phyloP scores from a whole-genome alignment of 2,888 invertebrate genomes.

The Micropterix aruncella region DNA sequence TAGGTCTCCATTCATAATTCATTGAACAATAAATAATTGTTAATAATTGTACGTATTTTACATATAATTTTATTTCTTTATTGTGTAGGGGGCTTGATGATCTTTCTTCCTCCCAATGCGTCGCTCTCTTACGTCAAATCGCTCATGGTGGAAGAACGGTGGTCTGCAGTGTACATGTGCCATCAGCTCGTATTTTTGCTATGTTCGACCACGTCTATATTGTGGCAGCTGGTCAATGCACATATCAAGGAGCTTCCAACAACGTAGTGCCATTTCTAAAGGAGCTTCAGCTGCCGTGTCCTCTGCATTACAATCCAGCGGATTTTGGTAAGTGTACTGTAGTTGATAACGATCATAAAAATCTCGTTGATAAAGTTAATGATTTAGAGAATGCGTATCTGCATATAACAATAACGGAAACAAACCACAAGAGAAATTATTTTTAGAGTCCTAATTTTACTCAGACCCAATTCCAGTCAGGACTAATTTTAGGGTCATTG shows the following conservation, averaged over 20 bases:
- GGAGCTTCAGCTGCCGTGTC: conserved; percentile 68
- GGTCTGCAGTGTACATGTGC: conserved; percentile 92
- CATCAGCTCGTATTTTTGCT: conserved; percentile 81
- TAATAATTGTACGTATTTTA: no score
- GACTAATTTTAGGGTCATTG: no score
- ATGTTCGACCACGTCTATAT: conserved; percentile 88
- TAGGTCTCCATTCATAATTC: no score
- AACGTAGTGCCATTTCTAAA: conserved; percentile 73
- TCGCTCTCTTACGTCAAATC: conserved; percentile 68
- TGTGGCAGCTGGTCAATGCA: conserved; percentile 77
- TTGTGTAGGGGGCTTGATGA: conserved; percentile 73
- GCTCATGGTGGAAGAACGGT: conserved; percentile 82
- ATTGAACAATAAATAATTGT: no score
- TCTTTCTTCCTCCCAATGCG: conserved; percentile 77
- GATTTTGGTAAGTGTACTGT: conserved; percentile 69
- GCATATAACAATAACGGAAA: no score
- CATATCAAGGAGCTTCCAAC: conserved; percentile 69
- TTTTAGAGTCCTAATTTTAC: no score
- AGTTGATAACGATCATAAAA: no score
- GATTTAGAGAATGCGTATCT: no score
- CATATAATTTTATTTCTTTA: neutral
- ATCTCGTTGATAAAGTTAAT: no score
- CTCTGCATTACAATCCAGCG: conserved; percentile 88
- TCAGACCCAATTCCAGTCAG: no score
- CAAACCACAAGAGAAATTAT: no score